These are phyloP conservation scores for Melanotaenia nigrans DNA, from an alignment of 2,797 vertebrate species.

Conservation along the genomic window DNA sequence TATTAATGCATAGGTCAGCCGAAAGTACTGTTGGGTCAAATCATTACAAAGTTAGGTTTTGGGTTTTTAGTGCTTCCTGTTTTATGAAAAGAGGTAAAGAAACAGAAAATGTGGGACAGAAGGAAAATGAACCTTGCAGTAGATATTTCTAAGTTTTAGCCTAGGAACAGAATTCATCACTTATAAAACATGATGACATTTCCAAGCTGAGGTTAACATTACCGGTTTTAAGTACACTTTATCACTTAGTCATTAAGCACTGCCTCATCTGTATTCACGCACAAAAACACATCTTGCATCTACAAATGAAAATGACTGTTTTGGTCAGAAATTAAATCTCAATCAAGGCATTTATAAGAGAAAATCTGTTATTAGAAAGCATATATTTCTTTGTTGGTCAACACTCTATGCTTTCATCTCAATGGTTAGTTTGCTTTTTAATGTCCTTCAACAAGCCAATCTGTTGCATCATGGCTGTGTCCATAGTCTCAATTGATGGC, in stretches of 20 bases:
- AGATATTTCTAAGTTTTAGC: slow-evolving; percentile 58
- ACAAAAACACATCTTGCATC: slow-evolving; percentile 32
- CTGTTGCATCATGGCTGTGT: slow-evolving; percentile 7
- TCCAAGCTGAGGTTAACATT: slow-evolving; percentile 67
- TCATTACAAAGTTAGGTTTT: slow-evolving; percentile 26
- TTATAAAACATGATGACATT: slow-evolving; percentile 7
- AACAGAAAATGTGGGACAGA: neutral
- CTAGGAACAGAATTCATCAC: slow-evolving; percentile 62
- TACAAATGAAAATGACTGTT: too few relatives aligned
- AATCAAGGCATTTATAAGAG: neutral
- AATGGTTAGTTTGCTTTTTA: slow-evolving; percentile 24
- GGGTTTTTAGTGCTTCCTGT: neutral
- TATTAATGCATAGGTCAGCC: slow-evolving; percentile 15
- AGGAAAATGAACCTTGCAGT: slow-evolving; percentile 38
- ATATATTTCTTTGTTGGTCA: slow-evolving; percentile 26
- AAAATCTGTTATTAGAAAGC: neutral
- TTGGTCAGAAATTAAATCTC: too few relatives aligned
- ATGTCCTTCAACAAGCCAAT: slow-evolving; percentile 49
- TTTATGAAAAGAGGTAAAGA: neutral
- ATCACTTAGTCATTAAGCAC: slow-evolving; percentile 37
- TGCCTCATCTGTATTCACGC: slow-evolving; percentile 56
- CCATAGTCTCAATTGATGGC: slow-evolving; percentile 18
- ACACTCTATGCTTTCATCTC: neutral
- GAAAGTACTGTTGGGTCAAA: slow-evolving; percentile 40
- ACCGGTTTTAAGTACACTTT: slow-evolving; percentile 19